These are phyloP conservation scores for Furcifer pardalis DNA, from an alignment of 2,797 vertebrate species.

Conservation along the genomic window DNA sequence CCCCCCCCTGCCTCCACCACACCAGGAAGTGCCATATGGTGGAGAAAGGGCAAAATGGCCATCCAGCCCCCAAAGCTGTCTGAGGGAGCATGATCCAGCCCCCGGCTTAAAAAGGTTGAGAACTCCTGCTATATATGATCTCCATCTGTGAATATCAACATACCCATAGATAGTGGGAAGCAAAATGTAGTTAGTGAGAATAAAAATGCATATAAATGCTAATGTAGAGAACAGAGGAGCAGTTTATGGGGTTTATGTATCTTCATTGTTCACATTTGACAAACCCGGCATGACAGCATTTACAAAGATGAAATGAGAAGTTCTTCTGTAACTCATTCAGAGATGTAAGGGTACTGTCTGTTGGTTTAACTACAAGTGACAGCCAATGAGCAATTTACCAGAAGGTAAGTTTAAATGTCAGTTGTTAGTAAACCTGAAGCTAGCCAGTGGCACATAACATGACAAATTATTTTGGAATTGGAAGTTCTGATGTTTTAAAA, in stretches of 20 bases:
- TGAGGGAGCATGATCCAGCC: too few relatives aligned
- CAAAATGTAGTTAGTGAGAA: not conserved
- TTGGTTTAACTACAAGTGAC: constrained; percentile 29
- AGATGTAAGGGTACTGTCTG: not conserved
- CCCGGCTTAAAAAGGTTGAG: too few relatives aligned
- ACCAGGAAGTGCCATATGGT: too few relatives aligned
- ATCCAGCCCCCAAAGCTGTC: too few relatives aligned
- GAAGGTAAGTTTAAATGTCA: not conserved
- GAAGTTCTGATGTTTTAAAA: not conserved
- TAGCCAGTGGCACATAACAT: not conserved
- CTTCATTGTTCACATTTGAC: not conserved
- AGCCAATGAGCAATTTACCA: not conserved
- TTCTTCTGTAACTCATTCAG: not conserved
- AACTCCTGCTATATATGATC: too few relatives aligned
- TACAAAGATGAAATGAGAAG: not conserved
- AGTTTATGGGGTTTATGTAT: not conserved
- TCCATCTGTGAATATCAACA: not conserved
- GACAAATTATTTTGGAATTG: not conserved
- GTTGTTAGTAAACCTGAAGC: constrained; percentile 27
- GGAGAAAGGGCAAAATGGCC: too few relatives aligned
- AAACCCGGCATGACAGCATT: not conserved
- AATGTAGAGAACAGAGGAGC: not conserved
- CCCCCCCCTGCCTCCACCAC: too few relatives aligned
- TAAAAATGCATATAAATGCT: not conserved
- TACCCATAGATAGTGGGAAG: not conserved